These are phyloP conservation scores for Callimorpha dominula DNA, from an alignment of 2,888 invertebrate genomes.

Conservation along the genomic window DNA sequence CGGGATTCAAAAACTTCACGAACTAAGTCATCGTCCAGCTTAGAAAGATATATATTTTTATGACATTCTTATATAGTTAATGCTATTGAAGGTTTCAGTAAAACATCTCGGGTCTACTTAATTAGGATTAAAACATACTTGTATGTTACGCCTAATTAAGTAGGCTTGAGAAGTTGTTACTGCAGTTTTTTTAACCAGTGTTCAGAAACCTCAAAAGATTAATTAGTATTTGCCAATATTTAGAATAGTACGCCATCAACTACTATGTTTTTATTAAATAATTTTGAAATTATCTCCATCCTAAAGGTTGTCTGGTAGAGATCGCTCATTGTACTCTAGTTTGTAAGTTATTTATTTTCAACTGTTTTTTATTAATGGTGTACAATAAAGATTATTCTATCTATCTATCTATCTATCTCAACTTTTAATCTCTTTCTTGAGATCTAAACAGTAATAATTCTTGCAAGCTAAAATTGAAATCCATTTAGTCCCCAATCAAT, in stretches of 20 bases:
- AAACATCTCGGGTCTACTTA: conserved; percentile 30
- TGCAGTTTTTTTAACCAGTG: not conserved
- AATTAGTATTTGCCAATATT: no score
- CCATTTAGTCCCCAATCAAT: conserved; percentile 56
- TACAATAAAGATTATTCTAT: no score
- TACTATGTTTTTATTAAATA: no score
- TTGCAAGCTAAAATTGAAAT: conserved; percentile 58
- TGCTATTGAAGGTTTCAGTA: conserved; percentile 27
- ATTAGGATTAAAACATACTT: conserved; percentile 34
- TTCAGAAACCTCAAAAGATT: conserved; percentile 36
- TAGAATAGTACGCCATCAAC: no score
- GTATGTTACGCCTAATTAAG: not conserved
- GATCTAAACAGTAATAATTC: conserved; percentile 40
- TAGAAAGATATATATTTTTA: conserved; percentile 55
- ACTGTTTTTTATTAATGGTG: no score
- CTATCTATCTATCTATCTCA: no score
- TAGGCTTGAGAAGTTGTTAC: not conserved
- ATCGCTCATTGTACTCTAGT: no score
- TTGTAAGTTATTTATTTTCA: no score
- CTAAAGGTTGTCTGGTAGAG: no score
- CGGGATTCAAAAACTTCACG: conserved; percentile 70
- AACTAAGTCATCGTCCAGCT: conserved; percentile 69
- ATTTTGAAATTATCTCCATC: no score
- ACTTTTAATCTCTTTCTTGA: conserved; percentile 32
- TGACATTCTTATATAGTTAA: conserved; percentile 40